Base-by-base conservation (phyloP, 2,888 invertebrate species). In the Mythimna pallens region DNA sequence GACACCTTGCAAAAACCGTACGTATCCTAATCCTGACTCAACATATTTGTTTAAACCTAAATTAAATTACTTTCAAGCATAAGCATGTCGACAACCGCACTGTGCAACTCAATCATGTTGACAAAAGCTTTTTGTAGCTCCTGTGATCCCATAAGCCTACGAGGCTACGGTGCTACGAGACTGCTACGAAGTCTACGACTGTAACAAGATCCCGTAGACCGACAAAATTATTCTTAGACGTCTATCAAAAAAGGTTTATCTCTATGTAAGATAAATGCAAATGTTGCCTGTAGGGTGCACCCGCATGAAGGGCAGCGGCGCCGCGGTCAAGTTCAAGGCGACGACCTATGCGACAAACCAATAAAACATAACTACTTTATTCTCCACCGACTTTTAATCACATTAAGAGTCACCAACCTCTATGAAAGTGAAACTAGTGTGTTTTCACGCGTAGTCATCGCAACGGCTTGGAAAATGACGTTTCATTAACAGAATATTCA, bases 281-380 rank as follows among this genome's bases (percentile, higher is more conserved):
- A 74, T 70, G 20, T 55, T 66, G 66, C 22, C 40, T 61, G 67
- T 69, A 62, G 62, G 67, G 71, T 80, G 70, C 76, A 83, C 61
- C 67, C 72, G 69, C 67, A 70, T 69, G 62, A 73, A 79, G 86
- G 84, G 73, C 81, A 78, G 67, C 68, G 75, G 25, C 76, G 25
- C 59, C 76, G 77, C 86, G 87, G 87, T 87, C 84, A 87, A 86
- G 83, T 86, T 84, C 85, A 86, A 78, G 70, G 76, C 67, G 61
- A 66, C 70, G 75, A 76, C 73, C 85, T 83, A 78, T 71, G 76
- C 73, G 80, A 81, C 78, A 76, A 67, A 73, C 78, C 71, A 82
- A 80, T 83, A 81, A 84, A 82, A 85, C 70, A 73, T 75, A 70
- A 71, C 65, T 70, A 65, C 83, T 85, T 71, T 72, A 62, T 62